These are phyloP conservation scores for Clarias batrachus DNA, from an alignment of 2,113 vertebrate genomes.

Conservation along the genomic window DNA sequence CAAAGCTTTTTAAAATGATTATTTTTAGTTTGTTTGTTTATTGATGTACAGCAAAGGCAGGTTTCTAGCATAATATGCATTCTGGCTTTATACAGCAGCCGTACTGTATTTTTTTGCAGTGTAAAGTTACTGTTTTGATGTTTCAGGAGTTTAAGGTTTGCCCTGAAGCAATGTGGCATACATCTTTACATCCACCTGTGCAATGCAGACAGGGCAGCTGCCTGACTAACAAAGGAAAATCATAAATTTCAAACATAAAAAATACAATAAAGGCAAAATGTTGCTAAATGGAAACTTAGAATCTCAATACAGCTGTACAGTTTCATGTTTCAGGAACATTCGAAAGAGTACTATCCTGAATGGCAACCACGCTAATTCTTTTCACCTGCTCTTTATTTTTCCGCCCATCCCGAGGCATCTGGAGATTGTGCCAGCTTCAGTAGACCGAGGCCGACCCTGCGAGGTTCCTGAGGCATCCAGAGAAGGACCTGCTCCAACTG, in stretches of 20 bases:
- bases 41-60: slow-evolving; percentile 70
- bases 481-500: no score
- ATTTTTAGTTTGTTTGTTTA: no score
- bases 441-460: no score
- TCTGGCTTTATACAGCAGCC: background rate
- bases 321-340: background rate
- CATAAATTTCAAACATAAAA: background rate
- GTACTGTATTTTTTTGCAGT: background rate
- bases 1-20: no score
- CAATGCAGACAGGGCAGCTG: background rate
- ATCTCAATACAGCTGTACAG: background rate
- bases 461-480: no score
- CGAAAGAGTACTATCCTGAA: background rate
- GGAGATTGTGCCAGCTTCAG: no score
- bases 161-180: background rate
- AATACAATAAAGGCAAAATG: background rate
- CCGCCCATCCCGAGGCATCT: no score
- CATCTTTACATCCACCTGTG: background rate
- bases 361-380: no score
- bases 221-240: background rate
- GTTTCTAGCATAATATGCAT: slow-evolving; percentile 47
- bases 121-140: background rate
- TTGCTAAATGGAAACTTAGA: background rate
- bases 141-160: background rate
- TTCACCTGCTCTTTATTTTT: no score